These are phyloP conservation scores for Phataginus tetradactyla DNA, from an alignment of 2,797 vertebrate species.

Conservation along the genomic window DNA sequence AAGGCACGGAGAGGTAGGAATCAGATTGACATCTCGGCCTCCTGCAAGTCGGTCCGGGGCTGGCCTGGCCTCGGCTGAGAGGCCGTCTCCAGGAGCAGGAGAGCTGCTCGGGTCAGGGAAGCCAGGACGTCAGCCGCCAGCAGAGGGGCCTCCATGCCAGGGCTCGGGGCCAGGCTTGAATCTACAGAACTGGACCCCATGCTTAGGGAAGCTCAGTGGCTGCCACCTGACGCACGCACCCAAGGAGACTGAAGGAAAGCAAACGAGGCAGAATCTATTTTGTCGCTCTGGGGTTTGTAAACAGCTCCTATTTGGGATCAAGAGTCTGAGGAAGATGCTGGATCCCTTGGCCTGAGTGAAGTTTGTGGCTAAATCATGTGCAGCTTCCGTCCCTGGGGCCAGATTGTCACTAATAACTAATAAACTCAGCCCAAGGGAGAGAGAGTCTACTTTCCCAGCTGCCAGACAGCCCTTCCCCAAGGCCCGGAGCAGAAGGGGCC, in stretches of 20 bases:
- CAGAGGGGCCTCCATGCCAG: neutral
- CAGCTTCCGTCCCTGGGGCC: neutral
- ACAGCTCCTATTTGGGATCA: neutral
- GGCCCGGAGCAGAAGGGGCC: neutral
- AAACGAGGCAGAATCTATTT: neutral
- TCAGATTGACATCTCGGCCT: neutral
- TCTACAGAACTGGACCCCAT: neutral
- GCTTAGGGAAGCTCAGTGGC: neutral
- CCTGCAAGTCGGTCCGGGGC: neutral
- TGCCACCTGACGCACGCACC: neutral
- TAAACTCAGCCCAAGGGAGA: conserved; percentile 31
- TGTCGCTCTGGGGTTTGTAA: neutral
- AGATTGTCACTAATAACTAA: conserved; percentile 38
- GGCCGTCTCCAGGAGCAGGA: neutral
- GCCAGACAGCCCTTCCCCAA: neutral
- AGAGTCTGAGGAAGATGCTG: neutral
- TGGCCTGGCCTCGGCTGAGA: neutral
- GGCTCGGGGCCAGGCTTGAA: neutral
- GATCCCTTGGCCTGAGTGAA: neutral
- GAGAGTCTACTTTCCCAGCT: neutral
- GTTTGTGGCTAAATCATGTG: neutral
- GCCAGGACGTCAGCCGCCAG: neutral
- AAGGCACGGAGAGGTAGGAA: neutral
- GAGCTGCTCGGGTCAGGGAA: neutral
- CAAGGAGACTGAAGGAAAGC: neutral